These are phyloP conservation scores for Rhopalosiphum padi DNA, from an alignment of 1,140 invertebrate species.

Conservation along the genomic window DNA sequence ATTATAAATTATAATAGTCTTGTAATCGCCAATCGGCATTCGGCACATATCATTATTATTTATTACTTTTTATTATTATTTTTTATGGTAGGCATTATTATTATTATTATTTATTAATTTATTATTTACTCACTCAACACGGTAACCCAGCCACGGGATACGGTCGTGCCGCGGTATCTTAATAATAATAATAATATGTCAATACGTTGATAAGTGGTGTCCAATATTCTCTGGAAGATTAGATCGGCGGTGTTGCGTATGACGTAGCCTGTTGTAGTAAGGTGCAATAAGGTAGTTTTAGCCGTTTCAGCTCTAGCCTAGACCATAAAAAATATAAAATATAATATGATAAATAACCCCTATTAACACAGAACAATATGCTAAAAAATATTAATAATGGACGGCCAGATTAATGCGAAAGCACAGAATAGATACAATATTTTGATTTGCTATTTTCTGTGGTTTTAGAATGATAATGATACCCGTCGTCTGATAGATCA, in stretches of 20 bases:
- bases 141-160: not conserved
- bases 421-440: no score
- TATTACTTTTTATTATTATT: not conserved
- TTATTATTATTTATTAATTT: not conserved
- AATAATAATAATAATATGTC: not conserved
- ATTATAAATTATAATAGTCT: conserved; percentile 19
- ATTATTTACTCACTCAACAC: not conserved
- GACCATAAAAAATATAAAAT: no score
- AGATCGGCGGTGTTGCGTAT: not conserved
- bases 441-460: no score
- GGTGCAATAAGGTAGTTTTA: no score
- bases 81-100: not conserved
- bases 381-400: no score
- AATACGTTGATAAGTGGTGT: not conserved
- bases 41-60: conserved; percentile 7
- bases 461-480: no score
- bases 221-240: conserved; percentile 2
- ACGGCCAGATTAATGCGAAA: no score
- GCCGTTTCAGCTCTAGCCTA: no score
- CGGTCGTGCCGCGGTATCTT: not conserved
- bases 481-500: no score
- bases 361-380: no score
- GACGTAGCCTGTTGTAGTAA: no score
- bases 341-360: no score
- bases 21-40: not conserved